phyloP scores from a whole-genome alignment of 1,140 invertebrate genomes.

The Sarcophaga bullata region DNA sequence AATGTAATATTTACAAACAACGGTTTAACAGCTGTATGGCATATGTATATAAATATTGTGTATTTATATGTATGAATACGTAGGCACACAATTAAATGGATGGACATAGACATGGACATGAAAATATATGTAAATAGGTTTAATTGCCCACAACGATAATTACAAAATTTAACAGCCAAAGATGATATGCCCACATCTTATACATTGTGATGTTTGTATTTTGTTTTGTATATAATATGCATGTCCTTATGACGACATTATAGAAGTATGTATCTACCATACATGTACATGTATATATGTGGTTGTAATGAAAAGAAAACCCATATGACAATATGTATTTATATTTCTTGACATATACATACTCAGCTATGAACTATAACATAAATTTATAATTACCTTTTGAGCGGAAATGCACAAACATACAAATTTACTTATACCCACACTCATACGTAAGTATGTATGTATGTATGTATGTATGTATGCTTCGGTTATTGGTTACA shows the following conservation, averaged over 20 bases:
- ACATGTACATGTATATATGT: not conserved
- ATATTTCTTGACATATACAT: conserved; percentile 21
- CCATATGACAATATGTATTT: conserved; percentile 28
- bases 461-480: not conserved
- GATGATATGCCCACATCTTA: not conserved
- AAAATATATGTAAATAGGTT: conserved; percentile 36
- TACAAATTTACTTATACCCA: not conserved
- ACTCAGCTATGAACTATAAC: not conserved
- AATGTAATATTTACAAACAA: not conserved
- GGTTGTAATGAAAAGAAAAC: not conserved
- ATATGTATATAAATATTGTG: not conserved
- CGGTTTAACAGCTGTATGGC: not conserved
- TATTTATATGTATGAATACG: not conserved
- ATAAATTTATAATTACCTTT: conserved; percentile 37
- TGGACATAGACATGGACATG: not conserved
- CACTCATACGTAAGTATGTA: too few species aligned
- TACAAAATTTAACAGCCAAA: conserved; percentile 33
- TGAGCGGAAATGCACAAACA: not conserved
- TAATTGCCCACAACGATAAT: conserved; percentile 40
- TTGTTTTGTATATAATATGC: not conserved
- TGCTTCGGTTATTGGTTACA: not conserved
- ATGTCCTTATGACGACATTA: not conserved
- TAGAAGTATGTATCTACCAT: not conserved
- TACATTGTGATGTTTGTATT: not conserved
- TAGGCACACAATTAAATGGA: not conserved